Evolutionary conservation across 1,140 invertebrate genomes (phyloP).

Genomic region (Drosophila subpulchrella): DNA sequence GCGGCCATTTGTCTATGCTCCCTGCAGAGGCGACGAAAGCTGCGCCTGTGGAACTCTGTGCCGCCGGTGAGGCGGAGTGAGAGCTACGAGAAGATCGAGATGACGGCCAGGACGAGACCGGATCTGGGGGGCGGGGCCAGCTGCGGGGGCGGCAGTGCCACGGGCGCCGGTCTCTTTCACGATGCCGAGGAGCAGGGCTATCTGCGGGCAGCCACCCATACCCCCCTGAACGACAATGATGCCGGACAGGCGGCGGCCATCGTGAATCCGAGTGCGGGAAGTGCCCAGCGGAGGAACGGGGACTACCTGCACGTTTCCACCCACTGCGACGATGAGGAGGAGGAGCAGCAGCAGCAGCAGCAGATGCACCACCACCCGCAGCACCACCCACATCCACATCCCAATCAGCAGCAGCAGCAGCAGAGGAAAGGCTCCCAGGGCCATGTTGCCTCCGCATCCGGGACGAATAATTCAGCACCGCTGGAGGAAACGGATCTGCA

Average conservation of each 20-base stretch:
- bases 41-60: conserved; percentile 82
- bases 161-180: conserved; percentile 66
- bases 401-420: conserved; percentile 17
- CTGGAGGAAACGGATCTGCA: conserved; percentile 86
- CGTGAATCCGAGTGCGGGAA: conserved; percentile 79
- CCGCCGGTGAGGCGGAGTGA: conserved; percentile 85
- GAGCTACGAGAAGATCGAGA: conserved; percentile 91
- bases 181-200: conserved; percentile 70
- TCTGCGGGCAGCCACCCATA: conserved; percentile 60
- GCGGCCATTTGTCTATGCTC: conserved; percentile 87
- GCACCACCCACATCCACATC: conserved; percentile 10
- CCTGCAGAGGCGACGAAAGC: conserved; percentile 84
- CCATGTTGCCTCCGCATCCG: conserved; percentile 29
- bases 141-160: conserved; percentile 81
- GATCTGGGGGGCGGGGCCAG: conserved; percentile 84
- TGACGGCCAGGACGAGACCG: conserved; percentile 84
- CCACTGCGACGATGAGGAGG: conserved; percentile 86
- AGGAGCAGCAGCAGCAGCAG: conserved; percentile 58
- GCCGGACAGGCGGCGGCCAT: conserved; percentile 60
- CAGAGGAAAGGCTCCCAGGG: conserved; percentile 47
- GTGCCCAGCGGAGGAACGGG: conserved; percentile 86
- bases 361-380: conserved; percentile 20
- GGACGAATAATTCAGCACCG: conserved; percentile 62
- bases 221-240: conserved; percentile 59
- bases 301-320: conserved; percentile 90